These are phyloP conservation scores for Ursus arctos DNA, from an alignment of 2,113 vertebrate genomes.

Conservation along the genomic window DNA sequence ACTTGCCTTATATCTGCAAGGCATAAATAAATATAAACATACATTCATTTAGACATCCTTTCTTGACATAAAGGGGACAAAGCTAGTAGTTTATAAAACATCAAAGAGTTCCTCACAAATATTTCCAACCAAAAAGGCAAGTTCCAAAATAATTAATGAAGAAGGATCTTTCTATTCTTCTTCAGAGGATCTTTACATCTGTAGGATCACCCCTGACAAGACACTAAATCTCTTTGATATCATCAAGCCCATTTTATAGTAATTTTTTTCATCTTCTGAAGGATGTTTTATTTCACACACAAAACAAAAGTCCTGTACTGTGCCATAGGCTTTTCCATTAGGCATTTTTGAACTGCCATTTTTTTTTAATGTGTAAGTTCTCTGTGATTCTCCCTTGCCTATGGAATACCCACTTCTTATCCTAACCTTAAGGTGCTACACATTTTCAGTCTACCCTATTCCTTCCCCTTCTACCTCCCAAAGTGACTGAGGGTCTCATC, in stretches of 20 bases:
- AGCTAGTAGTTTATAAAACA: neutral
- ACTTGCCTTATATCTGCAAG: slow-evolving; percentile 16
- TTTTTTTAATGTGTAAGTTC: neutral
- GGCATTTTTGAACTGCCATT: neutral
- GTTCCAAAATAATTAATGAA: neutral
- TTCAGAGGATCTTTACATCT: neutral
- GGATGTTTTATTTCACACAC: neutral
- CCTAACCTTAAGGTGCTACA: neutral
- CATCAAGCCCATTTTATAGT: neutral
- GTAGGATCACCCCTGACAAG: neutral
- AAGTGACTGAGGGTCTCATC: neutral
- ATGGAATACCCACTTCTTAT: neutral
- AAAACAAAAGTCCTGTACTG: neutral
- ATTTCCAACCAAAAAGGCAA: slow-evolving; percentile 36
- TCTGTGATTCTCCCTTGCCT: neutral
- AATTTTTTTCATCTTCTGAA: neutral
- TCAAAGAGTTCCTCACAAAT: neutral
- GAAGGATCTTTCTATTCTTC: neutral
- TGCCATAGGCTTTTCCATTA: neutral
- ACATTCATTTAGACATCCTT: neutral
- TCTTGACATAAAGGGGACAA: neutral
- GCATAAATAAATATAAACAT: slow-evolving; percentile 31
- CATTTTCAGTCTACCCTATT: neutral
- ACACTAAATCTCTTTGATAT: neutral
- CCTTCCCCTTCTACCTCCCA: neutral